Percentiles rank a stretch among this genome's conserved stretches.
These are phyloP conservation scores for Andricus curvator DNA, from an alignment of 2,888 invertebrate genomes.

Conservation along the genomic window DNA sequence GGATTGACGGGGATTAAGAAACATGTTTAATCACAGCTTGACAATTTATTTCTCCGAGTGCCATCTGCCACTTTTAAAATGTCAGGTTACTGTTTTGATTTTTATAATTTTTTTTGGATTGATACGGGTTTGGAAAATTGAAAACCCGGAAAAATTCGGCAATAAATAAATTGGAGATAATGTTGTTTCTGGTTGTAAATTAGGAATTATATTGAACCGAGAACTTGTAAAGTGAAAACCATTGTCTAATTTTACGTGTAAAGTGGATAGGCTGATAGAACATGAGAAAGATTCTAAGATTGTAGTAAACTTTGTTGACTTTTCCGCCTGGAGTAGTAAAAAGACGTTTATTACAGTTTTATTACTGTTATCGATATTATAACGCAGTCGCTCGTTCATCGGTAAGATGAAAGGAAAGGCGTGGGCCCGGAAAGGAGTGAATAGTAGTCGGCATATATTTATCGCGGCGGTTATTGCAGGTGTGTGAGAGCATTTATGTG, in stretches of 20 bases:
- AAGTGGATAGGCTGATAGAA: background rate
- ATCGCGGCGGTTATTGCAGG: slow-evolving; percentile 33
- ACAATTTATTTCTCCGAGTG: slow-evolving; percentile 6
- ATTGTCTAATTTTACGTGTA: background rate
- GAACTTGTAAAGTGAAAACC: slow-evolving; percentile 1
- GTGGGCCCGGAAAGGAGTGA: slow-evolving; percentile 38
- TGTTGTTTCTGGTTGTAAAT: background rate
- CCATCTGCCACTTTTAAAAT: slow-evolving; percentile 9
- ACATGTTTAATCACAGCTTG: slow-evolving; percentile 31
- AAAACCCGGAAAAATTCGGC: no score
- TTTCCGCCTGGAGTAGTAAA: slow-evolving; percentile 5
- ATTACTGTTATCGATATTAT: slow-evolving; percentile 50
- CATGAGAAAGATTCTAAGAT: background rate
- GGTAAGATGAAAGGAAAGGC: slow-evolving; percentile 57
- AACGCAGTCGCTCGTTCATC: slow-evolving; percentile 47
- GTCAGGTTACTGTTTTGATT: background rate
- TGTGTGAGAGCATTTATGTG: slow-evolving; percentile 26
- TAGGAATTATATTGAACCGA: background rate
- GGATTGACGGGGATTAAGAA: slow-evolving; percentile 29
- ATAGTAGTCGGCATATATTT: slow-evolving; percentile 40
- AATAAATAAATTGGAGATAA: no score
- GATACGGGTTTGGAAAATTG: background rate
- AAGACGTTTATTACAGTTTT: slow-evolving; percentile 44
- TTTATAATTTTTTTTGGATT: background rate
- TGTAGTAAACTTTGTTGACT: background rate